Evolutionary conservation across 2,797 vertebrate genomes (phyloP).

Genomic region (Myiotriccus ornatus): DNA sequence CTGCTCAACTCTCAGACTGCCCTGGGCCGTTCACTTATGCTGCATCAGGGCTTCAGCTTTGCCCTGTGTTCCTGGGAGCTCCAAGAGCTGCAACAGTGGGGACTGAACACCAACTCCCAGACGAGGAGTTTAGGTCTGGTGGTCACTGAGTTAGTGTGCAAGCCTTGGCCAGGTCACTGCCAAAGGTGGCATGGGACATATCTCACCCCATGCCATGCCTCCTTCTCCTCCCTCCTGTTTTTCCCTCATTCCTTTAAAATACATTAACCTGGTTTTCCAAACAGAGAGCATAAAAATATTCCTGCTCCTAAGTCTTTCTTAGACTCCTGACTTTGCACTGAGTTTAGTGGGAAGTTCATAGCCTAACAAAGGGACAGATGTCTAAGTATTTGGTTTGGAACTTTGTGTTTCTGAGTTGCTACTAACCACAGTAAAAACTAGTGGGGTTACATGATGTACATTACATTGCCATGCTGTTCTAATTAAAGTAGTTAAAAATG

Average conservation of each 20-base stretch:
- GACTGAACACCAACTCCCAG: not conserved
- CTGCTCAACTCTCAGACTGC: not conserved
- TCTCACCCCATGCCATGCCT: not conserved
- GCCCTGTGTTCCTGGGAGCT: not conserved
- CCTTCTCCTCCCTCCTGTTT: not conserved
- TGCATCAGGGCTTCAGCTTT: not conserved
- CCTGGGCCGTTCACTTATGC: not conserved
- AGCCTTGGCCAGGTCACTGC: not conserved
- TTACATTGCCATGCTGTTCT: not conserved
- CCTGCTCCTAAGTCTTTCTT: not conserved
- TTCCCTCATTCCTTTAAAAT: not conserved
- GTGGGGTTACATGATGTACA: rapidly evolving
- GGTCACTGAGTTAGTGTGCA: no score
- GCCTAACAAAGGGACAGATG: not conserved
- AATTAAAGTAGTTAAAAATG: slow-evolving; percentile 32
- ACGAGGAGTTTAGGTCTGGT: not conserved
- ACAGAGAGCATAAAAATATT: not conserved
- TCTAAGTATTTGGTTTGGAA: not conserved
- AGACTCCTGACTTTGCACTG: not conserved
- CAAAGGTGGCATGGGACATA: not conserved
- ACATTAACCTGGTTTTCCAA: not conserved
- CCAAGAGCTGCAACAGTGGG: rapidly evolving
- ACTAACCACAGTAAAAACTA: not conserved
- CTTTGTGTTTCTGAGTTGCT: not conserved
- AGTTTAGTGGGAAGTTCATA: not conserved